These are phyloP conservation scores for Panzeria rudis DNA, from an alignment of 2,888 invertebrate genomes.

Conservation along the genomic window DNA sequence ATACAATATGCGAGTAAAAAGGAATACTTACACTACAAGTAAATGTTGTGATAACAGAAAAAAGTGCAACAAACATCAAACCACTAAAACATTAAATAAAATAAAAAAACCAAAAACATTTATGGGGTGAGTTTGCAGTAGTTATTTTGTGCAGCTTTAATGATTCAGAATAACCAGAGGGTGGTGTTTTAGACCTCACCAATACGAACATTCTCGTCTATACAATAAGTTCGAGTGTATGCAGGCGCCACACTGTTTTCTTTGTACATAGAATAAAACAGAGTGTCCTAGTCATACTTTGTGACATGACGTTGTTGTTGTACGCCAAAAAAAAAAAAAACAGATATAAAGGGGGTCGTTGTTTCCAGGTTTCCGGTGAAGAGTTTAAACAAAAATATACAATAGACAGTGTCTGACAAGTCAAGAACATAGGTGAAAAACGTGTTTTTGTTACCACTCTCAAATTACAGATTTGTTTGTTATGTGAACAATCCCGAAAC, in stretches of 20 bases:
- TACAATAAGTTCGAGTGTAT: not conserved
- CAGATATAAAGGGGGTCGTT: conserved; percentile 40
- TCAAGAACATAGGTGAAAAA: too few relatives aligned
- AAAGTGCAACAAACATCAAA: conserved; percentile 54
- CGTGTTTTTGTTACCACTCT: not conserved
- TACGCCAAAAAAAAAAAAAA: not conserved
- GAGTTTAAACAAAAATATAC: conserved; percentile 28
- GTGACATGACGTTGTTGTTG: conserved; percentile 25
- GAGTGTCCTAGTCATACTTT: conserved; percentile 46
- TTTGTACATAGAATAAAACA: conserved; percentile 12
- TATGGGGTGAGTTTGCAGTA: conserved; percentile 29
- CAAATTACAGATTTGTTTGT: not conserved
- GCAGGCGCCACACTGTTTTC: conserved; percentile 52
- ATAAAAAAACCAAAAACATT: not conserved
- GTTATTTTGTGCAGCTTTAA: not conserved
- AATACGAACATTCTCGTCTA: not conserved
- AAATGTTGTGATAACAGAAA: conserved; percentile 54
- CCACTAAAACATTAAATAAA: conserved; percentile 40
- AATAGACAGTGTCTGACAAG: conserved; percentile 1
- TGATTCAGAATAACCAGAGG: conserved; percentile 16
- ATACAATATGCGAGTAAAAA: conserved; percentile 2
- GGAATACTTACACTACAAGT: conserved; percentile 2
- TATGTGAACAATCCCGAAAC: too few relatives aligned
- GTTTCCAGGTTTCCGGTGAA: conserved; percentile 62
- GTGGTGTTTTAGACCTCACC: conserved; percentile 27